Evolutionary conservation across 2,113 vertebrate genomes (phyloP), one percentile per base, ranked within the genome.

Genomic region (Pterocles orientalis): DNA sequence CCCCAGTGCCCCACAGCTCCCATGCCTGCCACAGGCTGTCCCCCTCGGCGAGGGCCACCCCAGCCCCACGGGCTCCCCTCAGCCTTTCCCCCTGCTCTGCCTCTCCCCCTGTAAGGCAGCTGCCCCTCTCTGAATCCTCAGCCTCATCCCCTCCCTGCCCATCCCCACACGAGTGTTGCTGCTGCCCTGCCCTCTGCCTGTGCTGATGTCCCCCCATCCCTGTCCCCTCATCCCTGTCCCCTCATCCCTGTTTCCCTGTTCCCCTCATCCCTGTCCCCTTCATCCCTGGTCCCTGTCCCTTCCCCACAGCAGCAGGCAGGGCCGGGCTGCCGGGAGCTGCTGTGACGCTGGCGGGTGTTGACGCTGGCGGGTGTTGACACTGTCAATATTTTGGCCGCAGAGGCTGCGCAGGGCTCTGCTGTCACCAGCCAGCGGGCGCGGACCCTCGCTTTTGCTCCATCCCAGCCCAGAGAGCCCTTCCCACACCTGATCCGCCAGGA

Each of bases 1-100:
- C 50, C 0, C 1, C 34, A n/a, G 29, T 28, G 1, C 28, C 39
- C 53, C 2, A 1, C 12, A 12, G n/a, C 21, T 24, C 68, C 7
- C 34, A 14, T 2, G 3, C 34, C 51, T 41, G 3, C 15, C 10
- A 1, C 5, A 2, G 24, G 31, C 54, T 61, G 53, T 18, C 9
- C 23, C 23, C 61, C 17, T 25, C 1, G 3, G 28, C 31, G 41
- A 34, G 20, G 14, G 56, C 29, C 25, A 9, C 51, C 41, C 41
- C 64, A 50, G 56, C 34, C 34, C 50, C 29, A 18, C 1, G 0
- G 34, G 31, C 50, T 43, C 72, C 28, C 26, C 1, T 1, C 0
- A 0, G 14, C 29, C 25, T 43, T 26, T 56, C 19, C 43, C 14
- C 13, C 14, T 14, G 4, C 20, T 65, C 24, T 25, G 12, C 62